A percentile compares a stretch with the other conserved stretches of the same genome.
These are phyloP conservation scores for Salminus brasiliensis DNA, from an alignment of 2,113 vertebrate genomes.

Conservation along the genomic window DNA sequence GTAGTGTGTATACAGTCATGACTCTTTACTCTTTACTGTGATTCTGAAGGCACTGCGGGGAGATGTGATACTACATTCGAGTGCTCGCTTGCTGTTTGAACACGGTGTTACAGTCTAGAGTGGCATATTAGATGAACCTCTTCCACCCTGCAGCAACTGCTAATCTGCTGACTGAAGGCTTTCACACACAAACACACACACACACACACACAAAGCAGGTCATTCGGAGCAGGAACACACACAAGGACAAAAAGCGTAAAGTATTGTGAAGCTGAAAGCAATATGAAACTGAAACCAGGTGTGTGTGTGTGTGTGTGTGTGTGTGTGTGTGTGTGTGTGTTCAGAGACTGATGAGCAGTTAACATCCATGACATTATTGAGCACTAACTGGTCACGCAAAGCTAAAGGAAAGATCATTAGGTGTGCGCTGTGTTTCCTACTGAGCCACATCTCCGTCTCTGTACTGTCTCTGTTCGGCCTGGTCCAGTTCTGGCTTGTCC, in stretches of 20 bases:
- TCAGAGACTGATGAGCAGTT: background rate
- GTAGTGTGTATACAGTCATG: too few species aligned
- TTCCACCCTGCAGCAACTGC: background rate
- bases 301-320: background rate
- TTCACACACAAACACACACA: constrained; percentile 10
- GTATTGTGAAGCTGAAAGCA: background rate
- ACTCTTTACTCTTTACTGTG: too few species aligned
- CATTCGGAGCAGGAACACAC: constrained; percentile 14
- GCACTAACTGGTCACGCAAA: too few species aligned
- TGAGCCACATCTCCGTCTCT: background rate
- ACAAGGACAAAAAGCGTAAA: background rate
- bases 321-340: background rate
- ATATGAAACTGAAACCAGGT: too few species aligned
- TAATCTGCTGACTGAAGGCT: background rate
- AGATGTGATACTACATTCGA: too few species aligned
- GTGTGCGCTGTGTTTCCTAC: background rate
- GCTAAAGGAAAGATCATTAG: too few species aligned
- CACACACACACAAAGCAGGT: background rate
- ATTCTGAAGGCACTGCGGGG: too few species aligned
- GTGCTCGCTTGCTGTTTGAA: too few species aligned
- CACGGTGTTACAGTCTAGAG: background rate
- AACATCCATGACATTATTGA: background rate
- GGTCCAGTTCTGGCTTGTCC: constrained; percentile 46
- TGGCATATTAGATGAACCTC: background rate
- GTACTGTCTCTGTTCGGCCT: constrained; percentile 18